Conservation (phyloP, 1,140 invertebrate species). For the Drosophila nikananu region DNA sequence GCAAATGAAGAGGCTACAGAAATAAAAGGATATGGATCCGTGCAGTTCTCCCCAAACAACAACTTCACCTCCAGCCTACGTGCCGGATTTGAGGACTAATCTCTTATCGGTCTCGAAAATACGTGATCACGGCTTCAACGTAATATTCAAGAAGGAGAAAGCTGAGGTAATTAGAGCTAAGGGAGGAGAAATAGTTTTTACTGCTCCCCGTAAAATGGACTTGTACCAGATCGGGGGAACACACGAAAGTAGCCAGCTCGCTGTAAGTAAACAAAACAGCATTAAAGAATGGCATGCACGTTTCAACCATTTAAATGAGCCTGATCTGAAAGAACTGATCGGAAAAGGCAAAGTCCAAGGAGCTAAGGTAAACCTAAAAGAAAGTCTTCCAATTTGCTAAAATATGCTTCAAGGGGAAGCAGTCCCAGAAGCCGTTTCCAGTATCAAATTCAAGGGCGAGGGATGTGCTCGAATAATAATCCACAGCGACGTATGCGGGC, state of each 20-base stretch:
- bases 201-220: slow-evolving; percentile 1
- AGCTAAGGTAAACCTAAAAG: not conserved
- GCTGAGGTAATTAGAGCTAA: slow-evolving; percentile 4
- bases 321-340: slow-evolving; percentile 30
- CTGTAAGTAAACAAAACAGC: not conserved
- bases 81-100: too few species aligned
- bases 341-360: slow-evolving; percentile 9
- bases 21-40: too few species aligned
- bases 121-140: too few species aligned
- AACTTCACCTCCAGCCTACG: too few species aligned
- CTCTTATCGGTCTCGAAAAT: too few species aligned
- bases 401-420: slow-evolving; percentile 25
- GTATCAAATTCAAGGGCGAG: too few species aligned
- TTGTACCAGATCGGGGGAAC: slow-evolving; percentile 14
- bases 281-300: slow-evolving; percentile 28
- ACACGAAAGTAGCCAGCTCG: not conserved
- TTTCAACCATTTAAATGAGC: slow-evolving; percentile 25
- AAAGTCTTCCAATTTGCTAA: not conserved
- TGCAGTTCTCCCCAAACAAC: too few species aligned
- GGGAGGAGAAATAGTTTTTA: slow-evolving; percentile 16
- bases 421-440: slow-evolving; percentile 2
- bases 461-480: too few species aligned
- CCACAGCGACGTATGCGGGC: too few species aligned
- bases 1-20: not conserved
- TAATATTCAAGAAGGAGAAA: not conserved